A percentile compares a stretch with the other conserved stretches of the same genome.
Conservation (phyloP, 2,888 invertebrate genomes). For the Augiades crinisus region DNA sequence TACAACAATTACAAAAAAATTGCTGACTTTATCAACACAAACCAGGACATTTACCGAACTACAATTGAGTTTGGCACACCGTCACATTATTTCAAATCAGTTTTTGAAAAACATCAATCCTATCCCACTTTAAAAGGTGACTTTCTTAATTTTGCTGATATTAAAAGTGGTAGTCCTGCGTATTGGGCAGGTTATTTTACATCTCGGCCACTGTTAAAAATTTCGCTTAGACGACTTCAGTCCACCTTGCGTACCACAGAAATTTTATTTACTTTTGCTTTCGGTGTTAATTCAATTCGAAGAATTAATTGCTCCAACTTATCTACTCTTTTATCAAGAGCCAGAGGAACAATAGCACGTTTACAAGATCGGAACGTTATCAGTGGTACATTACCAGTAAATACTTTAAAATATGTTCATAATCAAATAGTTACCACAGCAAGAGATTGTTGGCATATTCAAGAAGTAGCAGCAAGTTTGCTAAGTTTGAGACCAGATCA, state of each 20-base stretch:
- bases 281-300: slow-evolving; percentile 83
- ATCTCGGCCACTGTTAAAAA: slow-evolving; percentile 91
- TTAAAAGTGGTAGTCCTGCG: slow-evolving; percentile 90
- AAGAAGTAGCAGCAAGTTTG: slow-evolving; percentile 57
- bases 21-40: slow-evolving; percentile 91
- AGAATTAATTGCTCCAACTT: slow-evolving; percentile 76
- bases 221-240: slow-evolving; percentile 90
- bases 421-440: slow-evolving; percentile 71
- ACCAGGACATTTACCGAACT: slow-evolving; percentile 86
- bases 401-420: slow-evolving; percentile 93
- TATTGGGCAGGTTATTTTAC: slow-evolving; percentile 99
- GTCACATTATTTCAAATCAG: slow-evolving; percentile 90
- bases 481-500: slow-evolving; percentile 89
- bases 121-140: slow-evolving; percentile 92
- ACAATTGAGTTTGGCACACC: slow-evolving; percentile 94
- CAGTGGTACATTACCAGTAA: slow-evolving; percentile 94
- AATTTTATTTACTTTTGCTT: slow-evolving; percentile 90
- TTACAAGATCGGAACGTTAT: slow-evolving; percentile 99
- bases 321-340: slow-evolving; percentile 75
- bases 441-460: slow-evolving; percentile 66
- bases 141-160: slow-evolving; percentile 97
- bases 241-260: slow-evolving; percentile 90
- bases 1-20: slow-evolving; percentile 94
- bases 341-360: slow-evolving; percentile 90
- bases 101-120: slow-evolving; percentile 81